These are phyloP conservation scores for Procambarus virginalis DNA, from an alignment of 1,140 invertebrate genomes.

Conservation along the genomic window DNA sequence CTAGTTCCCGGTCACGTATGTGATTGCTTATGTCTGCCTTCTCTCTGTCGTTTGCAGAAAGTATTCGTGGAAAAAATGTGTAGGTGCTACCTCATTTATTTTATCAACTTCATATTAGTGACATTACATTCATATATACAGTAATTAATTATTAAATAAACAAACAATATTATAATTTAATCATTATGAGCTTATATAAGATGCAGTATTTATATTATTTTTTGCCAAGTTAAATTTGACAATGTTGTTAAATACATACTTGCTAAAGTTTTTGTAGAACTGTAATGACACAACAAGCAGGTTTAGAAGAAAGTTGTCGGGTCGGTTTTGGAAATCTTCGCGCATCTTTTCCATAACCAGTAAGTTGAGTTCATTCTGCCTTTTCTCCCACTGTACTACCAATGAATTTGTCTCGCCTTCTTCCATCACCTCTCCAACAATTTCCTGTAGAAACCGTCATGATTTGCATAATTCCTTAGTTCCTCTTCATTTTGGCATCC, in stretches of 20 bases:
- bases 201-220: too few relatives aligned
- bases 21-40: constrained; percentile 72
- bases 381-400: constrained; percentile 73
- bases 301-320: constrained; percentile 83
- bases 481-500: too few relatives aligned
- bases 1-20: constrained; percentile 71
- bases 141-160: too few relatives aligned
- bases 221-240: too few relatives aligned
- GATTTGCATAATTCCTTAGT: background rate
- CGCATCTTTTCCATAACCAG: constrained; percentile 76
- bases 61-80: background rate
- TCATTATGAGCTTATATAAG: too few relatives aligned
- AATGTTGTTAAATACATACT: constrained; percentile 76
- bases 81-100: background rate
- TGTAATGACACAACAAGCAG: constrained; percentile 84
- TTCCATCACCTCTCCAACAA: background rate
- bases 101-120: too few relatives aligned
- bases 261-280: constrained; percentile 85
- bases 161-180: too few relatives aligned
- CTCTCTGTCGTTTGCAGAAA: constrained; percentile 72
- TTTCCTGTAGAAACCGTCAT: background rate
- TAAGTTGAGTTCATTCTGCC: constrained; percentile 73
- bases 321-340: constrained; percentile 78
- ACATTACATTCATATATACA: too few relatives aligned
- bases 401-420: background rate